Evolutionary conservation across 2,797 vertebrate genomes (phyloP), one percentile per base, ranked within the genome.

Genomic region (Sebastes taczanowskii): DNA sequence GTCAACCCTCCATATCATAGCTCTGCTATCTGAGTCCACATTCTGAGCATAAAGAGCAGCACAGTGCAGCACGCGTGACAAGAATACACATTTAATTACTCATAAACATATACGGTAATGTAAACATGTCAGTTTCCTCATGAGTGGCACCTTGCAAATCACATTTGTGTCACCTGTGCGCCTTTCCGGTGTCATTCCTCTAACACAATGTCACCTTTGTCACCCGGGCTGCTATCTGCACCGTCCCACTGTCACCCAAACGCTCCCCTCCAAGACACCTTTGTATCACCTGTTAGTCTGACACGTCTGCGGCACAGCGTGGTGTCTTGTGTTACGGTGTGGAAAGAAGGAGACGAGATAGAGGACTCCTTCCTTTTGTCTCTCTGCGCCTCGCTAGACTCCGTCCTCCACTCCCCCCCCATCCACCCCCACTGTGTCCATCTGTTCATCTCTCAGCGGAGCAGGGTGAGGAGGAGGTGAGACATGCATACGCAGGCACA

Each of bases 361-460:
- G 74, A 85, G 67, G 71, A 80, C 74, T 88, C 87, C 71, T 84
- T 79, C 79, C 84, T 89, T 91, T 91, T 91, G 88, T 93, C 83
- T 83, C 78, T 62, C 68, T 18, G 71, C 4, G 71, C 83, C 81
- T 83, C 20, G 20, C 88, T 77, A 84, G 82, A 88, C 87, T 85
- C 76, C 0, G 53, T 64, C 77, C 81, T 27, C 69, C 59, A 11
- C 8, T 7, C 34, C 34, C 68, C 86, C 4, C 70, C 34, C 66
- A 83, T 60, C 74, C 84, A 68, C 77, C 77, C 89, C 86, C 70
- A 84, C 91, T 90, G 89, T 77, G 91, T 93, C 93, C 92, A 93
- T 94, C 92, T 94, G 93, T 92, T 94, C 91, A 85, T 86, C 88
- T 91, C 90, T 87, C 91, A 82, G 90, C 20, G 49, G 91, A 92